Evolutionary conservation across 92 coral and sea anemone genomes (phyloP).

Genomic region (Pocillopora grandis): DNA sequence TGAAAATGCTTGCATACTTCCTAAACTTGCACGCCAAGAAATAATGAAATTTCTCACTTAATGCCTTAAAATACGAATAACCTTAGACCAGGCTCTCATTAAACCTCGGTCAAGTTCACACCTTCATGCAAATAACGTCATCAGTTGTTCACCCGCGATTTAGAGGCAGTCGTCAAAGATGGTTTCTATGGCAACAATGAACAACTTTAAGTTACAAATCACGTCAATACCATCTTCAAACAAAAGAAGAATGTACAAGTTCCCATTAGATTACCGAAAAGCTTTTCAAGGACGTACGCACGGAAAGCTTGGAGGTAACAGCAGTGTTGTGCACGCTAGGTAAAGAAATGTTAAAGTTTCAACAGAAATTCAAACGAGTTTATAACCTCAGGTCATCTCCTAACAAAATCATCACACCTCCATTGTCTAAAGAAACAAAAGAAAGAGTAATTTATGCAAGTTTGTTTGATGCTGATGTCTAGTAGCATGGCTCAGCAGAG

Average conservation of each 20-base stretch:
- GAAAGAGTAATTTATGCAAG: neutral
- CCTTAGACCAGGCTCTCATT: too few relatives aligned
- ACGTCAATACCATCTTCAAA: slow-evolving; percentile 20
- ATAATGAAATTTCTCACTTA: too few relatives aligned
- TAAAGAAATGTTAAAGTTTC: neutral
- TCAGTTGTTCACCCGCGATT: too few relatives aligned
- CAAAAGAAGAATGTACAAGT: slow-evolving; percentile 8
- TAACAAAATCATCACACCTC: neutral
- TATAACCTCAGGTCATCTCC: neutral
- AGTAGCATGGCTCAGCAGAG: slow-evolving; percentile 13
- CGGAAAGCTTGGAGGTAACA: slow-evolving; percentile 5
- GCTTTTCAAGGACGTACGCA: neutral
- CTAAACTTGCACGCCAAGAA: too few relatives aligned
- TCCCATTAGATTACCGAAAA: neutral
- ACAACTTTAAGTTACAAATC: neutral
- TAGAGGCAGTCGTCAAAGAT: too few relatives aligned
- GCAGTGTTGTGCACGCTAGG: neutral
- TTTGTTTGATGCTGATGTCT: neutral
- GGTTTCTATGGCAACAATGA: too few relatives aligned
- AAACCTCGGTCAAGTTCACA: too few relatives aligned
- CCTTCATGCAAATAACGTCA: too few relatives aligned
- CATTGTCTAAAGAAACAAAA: slow-evolving; percentile 29
- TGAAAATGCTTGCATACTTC: too few relatives aligned
- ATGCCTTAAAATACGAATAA: too few relatives aligned
- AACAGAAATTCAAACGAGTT: neutral